Percentiles rank a stretch among this genome's conserved stretches.
Conservation (phyloP, 1,140 invertebrate genomes). For the Drosophila pseudoananassae region DNA sequence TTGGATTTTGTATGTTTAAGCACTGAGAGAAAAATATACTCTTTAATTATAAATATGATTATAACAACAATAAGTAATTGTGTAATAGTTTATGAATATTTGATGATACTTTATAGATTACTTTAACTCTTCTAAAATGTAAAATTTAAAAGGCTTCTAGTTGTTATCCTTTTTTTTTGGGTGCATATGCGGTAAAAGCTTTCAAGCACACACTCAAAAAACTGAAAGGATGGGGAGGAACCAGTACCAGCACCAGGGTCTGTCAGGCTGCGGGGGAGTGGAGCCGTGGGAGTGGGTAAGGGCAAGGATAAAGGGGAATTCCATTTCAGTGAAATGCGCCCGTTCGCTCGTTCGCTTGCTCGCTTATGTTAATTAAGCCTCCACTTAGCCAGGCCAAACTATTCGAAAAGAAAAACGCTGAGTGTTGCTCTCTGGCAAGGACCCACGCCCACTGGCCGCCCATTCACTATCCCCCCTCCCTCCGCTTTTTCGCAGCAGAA, state of each 20-base stretch:
- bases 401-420: slow-evolving; percentile 70
- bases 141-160: too few species aligned
- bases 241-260: not conserved
- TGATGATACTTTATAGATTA: too few species aligned
- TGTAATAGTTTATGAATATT: too few species aligned
- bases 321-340: slow-evolving; percentile 34
- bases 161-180: not conserved
- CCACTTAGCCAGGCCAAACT: slow-evolving; percentile 70
- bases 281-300: not conserved
- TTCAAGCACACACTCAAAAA: slow-evolving; percentile 58
- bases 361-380: slow-evolving; percentile 80
- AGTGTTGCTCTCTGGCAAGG: slow-evolving; percentile 40
- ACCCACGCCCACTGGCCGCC: not conserved
- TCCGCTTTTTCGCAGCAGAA: not conserved
- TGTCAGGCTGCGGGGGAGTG: not conserved
- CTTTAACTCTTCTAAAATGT: too few species aligned
- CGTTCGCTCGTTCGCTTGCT: slow-evolving; percentile 22
- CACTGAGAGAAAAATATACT: not conserved
- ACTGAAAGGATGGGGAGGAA: not conserved
- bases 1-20: slow-evolving; percentile 27
- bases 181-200: slow-evolving; percentile 55
- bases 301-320: slow-evolving; percentile 16
- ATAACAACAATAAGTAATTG: too few species aligned
- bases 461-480: too few species aligned
- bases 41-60: not conserved